Percentiles rank a stretch among this genome's conserved stretches.
Conservation (phyloP, 2,888 invertebrate species). For the Coelopa pilipes region DNA sequence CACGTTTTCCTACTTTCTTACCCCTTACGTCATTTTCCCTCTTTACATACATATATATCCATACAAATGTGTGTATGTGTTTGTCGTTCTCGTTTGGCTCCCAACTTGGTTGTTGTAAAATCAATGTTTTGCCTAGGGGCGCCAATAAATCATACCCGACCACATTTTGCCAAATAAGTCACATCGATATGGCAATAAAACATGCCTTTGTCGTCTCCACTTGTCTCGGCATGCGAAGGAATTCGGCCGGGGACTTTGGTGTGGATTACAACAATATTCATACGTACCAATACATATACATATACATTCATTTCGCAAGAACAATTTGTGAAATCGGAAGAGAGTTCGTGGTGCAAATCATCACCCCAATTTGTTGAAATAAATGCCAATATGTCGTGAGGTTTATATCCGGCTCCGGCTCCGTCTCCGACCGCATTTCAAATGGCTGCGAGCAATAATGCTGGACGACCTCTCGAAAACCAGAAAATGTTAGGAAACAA, state of each 20-base stretch:
- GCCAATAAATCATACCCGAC: slow-evolving; percentile 40
- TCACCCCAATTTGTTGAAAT: slow-evolving; percentile 60
- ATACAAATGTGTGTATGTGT: neutral
- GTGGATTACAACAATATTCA: slow-evolving; percentile 30
- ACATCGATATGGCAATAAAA: slow-evolving; percentile 58
- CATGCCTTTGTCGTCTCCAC: slow-evolving; percentile 39
- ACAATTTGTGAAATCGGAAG: slow-evolving; percentile 22
- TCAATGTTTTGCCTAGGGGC: slow-evolving; percentile 29
- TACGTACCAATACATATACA: slow-evolving; percentile 39
- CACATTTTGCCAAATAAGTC: slow-evolving; percentile 51
- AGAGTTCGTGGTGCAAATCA: slow-evolving; percentile 56
- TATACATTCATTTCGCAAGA: neutral
- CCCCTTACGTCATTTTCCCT: neutral
- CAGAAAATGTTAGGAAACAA: neutral
- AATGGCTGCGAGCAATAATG: slow-evolving; percentile 32
- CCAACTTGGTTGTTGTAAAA: slow-evolving; percentile 28
- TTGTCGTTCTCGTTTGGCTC: neutral
- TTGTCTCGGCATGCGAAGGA: slow-evolving; percentile 6
- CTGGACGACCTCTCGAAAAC: slow-evolving; percentile 8
- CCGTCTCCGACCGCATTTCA: slow-evolving; percentile 43
- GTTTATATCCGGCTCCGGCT: slow-evolving; percentile 45
- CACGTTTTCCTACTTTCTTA: neutral
- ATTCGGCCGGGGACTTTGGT: slow-evolving; percentile 5
- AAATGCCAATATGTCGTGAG: slow-evolving; percentile 59
- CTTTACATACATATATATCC: slow-evolving; percentile 7